A percentile compares a stretch with the other conserved stretches of the same genome.
Conservation (phyloP, 2,797 vertebrate genomes). For the Pelochelys cantorii region DNA sequence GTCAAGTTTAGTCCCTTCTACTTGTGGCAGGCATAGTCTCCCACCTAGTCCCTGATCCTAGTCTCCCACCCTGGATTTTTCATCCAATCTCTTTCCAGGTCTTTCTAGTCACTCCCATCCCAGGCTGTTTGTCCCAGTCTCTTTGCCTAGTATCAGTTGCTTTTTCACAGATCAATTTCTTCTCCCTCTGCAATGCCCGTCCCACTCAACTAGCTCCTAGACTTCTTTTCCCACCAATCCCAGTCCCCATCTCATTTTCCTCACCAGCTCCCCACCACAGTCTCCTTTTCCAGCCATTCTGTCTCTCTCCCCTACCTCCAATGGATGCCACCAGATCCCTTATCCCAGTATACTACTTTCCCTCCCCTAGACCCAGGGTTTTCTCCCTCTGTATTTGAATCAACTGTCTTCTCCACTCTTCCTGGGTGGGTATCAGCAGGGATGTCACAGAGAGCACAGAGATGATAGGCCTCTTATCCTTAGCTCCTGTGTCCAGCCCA, state of each 20-base stretch:
- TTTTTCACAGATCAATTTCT: background rate
- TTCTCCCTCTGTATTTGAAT: background rate
- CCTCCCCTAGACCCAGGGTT: background rate
- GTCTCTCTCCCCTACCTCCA: background rate
- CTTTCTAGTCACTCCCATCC: background rate
- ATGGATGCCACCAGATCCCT: constrained; percentile 13
- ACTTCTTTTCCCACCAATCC: background rate
- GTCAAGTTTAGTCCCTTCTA: too few species aligned
- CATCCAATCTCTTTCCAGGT: background rate
- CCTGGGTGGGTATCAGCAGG: background rate
- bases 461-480: constrained; percentile 1
- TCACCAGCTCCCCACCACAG: background rate
- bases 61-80: background rate
- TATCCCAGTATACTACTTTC: background rate
- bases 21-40: too few species aligned
- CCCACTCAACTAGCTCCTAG: background rate
- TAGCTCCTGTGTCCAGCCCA: background rate
- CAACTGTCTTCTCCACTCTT: background rate
- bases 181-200: background rate
- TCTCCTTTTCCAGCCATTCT: background rate
- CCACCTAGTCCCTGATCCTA: too few species aligned
- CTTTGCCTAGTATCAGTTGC: background rate
- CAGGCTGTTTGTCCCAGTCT: background rate
- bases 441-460: accelerated
- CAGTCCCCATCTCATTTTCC: background rate